Base-by-base conservation (phyloP, 2,888 invertebrate genomes). In the Alcis repandata region DNA sequence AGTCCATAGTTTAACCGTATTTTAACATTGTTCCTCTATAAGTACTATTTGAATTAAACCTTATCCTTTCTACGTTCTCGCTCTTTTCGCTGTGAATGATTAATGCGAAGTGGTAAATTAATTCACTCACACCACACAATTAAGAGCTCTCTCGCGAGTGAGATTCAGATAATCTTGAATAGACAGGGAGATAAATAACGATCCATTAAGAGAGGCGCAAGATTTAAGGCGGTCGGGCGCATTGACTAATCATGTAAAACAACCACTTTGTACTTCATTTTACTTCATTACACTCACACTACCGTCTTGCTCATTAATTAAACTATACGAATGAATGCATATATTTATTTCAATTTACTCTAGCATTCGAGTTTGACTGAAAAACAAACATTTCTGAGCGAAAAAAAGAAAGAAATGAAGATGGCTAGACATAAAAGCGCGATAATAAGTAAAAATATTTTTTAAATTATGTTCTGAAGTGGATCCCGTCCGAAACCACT, bases 111-210 rank as follows among this genome's bases (percentile, higher is more conserved):
- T 22, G 36, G 45, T 56, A 38, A 59, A 64, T 64, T 51, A 56
- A 59, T 64, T 59, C 56, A 59, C 59, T 64, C 59, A 59, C 56
- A 54, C 59, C 64, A 38, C 52, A 57, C 56, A 59, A 59, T 41
- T 46, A 52, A 48, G 38, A 51, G 41, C 64, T 56, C 64, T 45
- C 49, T 32, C 15, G 59, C 53, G 32, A 53, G 33, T 53, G 57
- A 61, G 58, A 58, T 48, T 58, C 33, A 27, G 41, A 61, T 61
- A 61, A 66, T 58, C 53, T 65, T 54, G 56, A 59, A 64, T 59
- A 61, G 60, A 51, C 58, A 43, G 49, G 49, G 41, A 62, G 64
- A 68, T 68, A 62, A 68, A 64, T 56, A 46, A 64, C 32, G 36
- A 52, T 60, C 52, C 60, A 57, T 65, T 60, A 52, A 36, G 43